A percentile compares a stretch with the other conserved stretches of the same genome.
Conservation (phyloP, 2,113 vertebrate genomes). For the Eulemur macaco region DNA sequence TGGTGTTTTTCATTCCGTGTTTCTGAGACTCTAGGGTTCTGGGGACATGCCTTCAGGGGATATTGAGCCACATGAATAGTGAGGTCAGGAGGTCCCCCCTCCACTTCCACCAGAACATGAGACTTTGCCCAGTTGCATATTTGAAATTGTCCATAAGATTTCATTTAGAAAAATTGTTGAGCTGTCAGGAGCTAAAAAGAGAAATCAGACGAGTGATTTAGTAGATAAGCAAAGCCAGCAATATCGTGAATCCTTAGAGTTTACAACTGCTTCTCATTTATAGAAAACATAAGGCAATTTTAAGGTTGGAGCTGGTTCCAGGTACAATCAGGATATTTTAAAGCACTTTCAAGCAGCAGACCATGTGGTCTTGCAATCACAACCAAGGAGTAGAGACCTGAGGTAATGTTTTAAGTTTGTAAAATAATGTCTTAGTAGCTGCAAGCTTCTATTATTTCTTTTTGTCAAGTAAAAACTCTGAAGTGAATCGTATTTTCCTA, state of each 20-base stretch:
- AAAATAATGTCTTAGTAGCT: background rate
- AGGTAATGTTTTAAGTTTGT: background rate
- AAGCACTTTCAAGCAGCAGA: constrained; percentile 1
- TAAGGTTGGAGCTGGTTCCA: background rate
- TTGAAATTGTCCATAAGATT: background rate
- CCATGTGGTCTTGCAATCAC: background rate
- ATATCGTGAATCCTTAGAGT: background rate
- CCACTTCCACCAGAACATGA: background rate
- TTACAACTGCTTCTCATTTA: constrained; percentile 47
- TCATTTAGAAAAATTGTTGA: background rate
- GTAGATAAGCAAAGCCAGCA: background rate
- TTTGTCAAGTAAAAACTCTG: background rate
- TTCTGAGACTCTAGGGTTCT: background rate
- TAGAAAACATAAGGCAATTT: constrained; percentile 10
- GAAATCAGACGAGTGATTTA: background rate
- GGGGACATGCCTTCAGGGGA: background rate
- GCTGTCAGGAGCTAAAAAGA: background rate
- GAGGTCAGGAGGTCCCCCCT: background rate
- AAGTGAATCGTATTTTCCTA: background rate
- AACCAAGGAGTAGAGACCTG: background rate
- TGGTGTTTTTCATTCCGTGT: background rate
- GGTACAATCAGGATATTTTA: background rate
- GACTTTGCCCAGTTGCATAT: background rate
- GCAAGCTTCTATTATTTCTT: background rate
- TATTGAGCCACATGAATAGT: background rate